These are phyloP conservation scores for Ambastaia sidthimunki DNA, from an alignment of 2,797 vertebrate genomes.

Conservation along the genomic window DNA sequence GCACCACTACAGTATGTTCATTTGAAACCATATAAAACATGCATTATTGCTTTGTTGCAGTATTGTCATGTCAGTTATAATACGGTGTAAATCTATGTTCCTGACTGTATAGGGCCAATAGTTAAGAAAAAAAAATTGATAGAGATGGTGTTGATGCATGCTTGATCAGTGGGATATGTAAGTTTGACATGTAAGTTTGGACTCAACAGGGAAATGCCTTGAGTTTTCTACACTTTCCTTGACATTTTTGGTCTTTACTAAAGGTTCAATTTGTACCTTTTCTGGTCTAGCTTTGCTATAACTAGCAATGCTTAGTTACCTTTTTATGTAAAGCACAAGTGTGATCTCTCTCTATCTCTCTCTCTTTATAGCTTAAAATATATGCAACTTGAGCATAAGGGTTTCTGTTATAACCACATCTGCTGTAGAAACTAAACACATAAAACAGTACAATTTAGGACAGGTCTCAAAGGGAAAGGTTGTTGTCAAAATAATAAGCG, in stretches of 20 bases:
- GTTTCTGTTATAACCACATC: not conserved
- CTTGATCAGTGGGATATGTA: conserved; percentile 1
- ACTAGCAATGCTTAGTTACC: not conserved
- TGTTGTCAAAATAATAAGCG: conserved; percentile 55
- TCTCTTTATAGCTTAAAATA: conserved; percentile 16
- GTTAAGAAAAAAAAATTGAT: not conserved
- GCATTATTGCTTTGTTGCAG: too few relatives aligned
- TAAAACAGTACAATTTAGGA: conserved; percentile 10
- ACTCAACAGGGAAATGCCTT: too few relatives aligned
- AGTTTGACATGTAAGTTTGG: not conserved
- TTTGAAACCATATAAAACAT: too few relatives aligned
- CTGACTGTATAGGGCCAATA: not conserved
- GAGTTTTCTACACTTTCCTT: not conserved
- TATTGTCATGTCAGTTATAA: too few relatives aligned
- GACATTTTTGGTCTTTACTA: not conserved
- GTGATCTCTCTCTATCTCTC: not conserved
- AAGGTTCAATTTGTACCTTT: not conserved
- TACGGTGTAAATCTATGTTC: not conserved
- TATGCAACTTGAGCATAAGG: not conserved
- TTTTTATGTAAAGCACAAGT: not conserved
- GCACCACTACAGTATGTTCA: too few relatives aligned
- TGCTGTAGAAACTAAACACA: conserved; percentile 5
- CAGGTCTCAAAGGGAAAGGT: conserved; percentile 38
- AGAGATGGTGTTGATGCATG: not conserved
- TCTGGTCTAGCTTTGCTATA: conserved; percentile 5